These are phyloP conservation scores for Zosterops hypoxanthus DNA, from an alignment of 2,113 vertebrate species.

Conservation along the genomic window DNA sequence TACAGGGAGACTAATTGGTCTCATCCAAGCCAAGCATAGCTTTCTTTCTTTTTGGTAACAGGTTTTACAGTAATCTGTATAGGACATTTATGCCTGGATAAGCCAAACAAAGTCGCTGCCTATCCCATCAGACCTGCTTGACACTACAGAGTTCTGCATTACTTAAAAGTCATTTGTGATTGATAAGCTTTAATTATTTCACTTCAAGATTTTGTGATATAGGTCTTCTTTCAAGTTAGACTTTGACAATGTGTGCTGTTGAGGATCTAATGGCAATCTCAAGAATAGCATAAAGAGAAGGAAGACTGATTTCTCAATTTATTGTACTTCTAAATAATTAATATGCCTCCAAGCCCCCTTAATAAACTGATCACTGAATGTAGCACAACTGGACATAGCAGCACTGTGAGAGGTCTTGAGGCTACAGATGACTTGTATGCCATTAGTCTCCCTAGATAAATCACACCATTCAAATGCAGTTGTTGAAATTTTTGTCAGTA, in stretches of 20 bases:
- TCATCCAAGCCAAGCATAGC: neutral
- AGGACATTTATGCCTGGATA: neutral
- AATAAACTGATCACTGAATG: constrained; percentile 59
- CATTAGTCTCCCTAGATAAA: constrained; percentile 42
- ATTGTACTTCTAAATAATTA: constrained; percentile 67
- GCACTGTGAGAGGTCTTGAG: constrained; percentile 27
- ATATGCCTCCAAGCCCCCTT: constrained; percentile 43
- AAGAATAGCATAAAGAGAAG: neutral
- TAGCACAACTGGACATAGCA: constrained; percentile 32
- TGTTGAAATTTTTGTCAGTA: neutral
- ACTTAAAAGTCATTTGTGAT: neutral
- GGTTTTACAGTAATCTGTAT: neutral
- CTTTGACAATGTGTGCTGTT: neutral
- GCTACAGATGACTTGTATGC: neutral
- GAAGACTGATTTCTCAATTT: constrained; percentile 57
- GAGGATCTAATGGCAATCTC: neutral
- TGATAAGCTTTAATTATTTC: neutral
- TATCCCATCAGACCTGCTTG: neutral
- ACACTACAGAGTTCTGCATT: neutral
- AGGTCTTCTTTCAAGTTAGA: neutral
- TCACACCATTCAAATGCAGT: constrained; percentile 22
- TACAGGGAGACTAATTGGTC: neutral
- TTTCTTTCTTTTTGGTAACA: neutral
- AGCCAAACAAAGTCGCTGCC: neutral
- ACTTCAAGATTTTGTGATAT: neutral